Evolutionary conservation across 2,888 invertebrate genomes (phyloP), one percentile per base, ranked within the genome.

Genomic region (Idaea dimidiata): DNA sequence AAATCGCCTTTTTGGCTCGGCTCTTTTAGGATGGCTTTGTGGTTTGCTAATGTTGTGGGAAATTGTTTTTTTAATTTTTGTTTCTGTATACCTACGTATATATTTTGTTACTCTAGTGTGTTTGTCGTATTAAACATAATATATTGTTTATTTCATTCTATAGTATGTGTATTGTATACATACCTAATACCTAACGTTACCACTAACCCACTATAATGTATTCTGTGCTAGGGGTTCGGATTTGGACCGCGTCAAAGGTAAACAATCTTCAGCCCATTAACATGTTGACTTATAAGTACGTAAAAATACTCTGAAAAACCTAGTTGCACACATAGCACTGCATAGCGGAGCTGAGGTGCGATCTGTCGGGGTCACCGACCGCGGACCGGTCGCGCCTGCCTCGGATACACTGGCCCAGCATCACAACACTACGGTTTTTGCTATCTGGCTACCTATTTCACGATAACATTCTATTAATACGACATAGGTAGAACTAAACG

Each of bases 331-430:
- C 75, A 79, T 81, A 80, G 82, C 80, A 77, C 78, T 70, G 76
- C 79, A 70, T 75, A 78, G 78, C 82, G 80, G 81, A n/a, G n/a
- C n/a, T n/a, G 78, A 73, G 75, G 77, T 74, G 75, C 77, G 81
- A 75, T 76, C 81, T 82, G 82, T 79, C 74, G 77, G 76, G 88
- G 85, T 86, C 84, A 75, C 58, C 78, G 85, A 83, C 88, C 89
- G 75, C 73, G 72, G 84, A 89, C 89, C 89, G 89, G 89, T 89
- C 86, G 80, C 81, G 78, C 76, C 82, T 59, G 58, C 59, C 60
- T 57, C 54, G 61, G 32, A 57, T 59, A 54, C 65, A 43, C 66
- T 62, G 56, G 33, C 59, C 59, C 63, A 63, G 63, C 68, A 78
- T 74, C 75, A 81, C 78, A 79, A 76, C 73, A 72, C 68, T 69